phyloP scores from a whole-genome alignment of 2,888 invertebrate species.

The Oligia latruncula region DNA sequence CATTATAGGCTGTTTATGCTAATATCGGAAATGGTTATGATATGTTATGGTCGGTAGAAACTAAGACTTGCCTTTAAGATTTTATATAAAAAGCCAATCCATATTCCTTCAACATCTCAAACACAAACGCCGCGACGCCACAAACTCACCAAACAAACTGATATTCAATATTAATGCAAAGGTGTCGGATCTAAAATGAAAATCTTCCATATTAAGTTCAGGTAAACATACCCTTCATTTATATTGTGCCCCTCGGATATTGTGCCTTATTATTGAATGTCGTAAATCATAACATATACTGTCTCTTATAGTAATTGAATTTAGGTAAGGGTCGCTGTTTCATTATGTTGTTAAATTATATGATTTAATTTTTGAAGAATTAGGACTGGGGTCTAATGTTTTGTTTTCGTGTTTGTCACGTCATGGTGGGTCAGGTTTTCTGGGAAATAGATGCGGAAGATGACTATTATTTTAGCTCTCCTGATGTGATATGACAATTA shows the following conservation, averaged over 20 bases:
- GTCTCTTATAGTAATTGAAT: slow-evolving; percentile 65
- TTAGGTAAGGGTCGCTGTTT: slow-evolving; percentile 62
- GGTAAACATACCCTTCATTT: slow-evolving; percentile 80
- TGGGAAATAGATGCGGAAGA: neutral
- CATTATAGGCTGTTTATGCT: neutral
- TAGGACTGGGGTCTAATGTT: slow-evolving; percentile 41
- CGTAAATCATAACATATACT: slow-evolving; percentile 79
- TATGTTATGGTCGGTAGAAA: neutral
- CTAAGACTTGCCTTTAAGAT: neutral
- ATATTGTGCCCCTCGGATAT: slow-evolving; percentile 77
- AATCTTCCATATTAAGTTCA: slow-evolving; percentile 82
- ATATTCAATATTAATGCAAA: slow-evolving; percentile 79
- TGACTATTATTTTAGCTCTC: slow-evolving; percentile 1
- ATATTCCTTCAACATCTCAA: slow-evolving; percentile 46
- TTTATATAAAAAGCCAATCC: neutral
- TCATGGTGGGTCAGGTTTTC: slow-evolving; percentile 11
- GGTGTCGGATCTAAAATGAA: slow-evolving; percentile 82
- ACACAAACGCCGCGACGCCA: slow-evolving; percentile 49
- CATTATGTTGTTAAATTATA: slow-evolving; percentile 60
- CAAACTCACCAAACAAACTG: slow-evolving; percentile 68
- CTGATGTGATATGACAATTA: neutral
- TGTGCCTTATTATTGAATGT: slow-evolving; percentile 80
- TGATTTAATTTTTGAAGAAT: slow-evolving; percentile 57
- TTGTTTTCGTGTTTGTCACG: slow-evolving; percentile 16
- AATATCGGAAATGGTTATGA: neutral